phyloP scores from a whole-genome alignment of 2,797 vertebrate species.

The Acropternis orthonyx region DNA sequence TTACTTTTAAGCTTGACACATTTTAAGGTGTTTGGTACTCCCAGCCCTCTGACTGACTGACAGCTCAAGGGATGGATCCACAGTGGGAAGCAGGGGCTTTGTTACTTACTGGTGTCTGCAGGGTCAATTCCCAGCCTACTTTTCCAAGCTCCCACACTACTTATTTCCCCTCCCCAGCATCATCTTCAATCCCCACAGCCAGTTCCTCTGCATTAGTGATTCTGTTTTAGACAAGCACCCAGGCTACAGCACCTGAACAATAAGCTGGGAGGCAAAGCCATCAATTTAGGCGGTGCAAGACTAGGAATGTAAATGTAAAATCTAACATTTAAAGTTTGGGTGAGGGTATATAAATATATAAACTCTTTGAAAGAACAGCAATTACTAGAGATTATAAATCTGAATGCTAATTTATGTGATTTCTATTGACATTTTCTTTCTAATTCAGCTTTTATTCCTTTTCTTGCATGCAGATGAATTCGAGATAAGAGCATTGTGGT shows the following conservation, averaged over 20 bases:
- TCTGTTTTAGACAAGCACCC: not conserved
- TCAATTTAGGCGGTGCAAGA: not conserved
- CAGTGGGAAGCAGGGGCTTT: not conserved
- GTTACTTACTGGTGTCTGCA: accelerated
- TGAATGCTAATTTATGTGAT: not conserved
- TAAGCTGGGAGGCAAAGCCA: not conserved
- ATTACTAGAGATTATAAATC: not conserved
- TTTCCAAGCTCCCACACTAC: not conserved
- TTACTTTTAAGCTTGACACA: not conserved
- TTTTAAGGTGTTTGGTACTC: not conserved
- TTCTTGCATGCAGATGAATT: not conserved
- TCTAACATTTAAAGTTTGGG: not conserved
- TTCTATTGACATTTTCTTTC: not conserved
- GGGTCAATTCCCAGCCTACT: not conserved
- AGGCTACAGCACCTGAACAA: not conserved
- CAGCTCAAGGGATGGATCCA: accelerated
- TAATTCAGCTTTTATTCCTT: slow-evolving; percentile 11
- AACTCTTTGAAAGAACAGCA: not conserved
- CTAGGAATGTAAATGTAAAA: not conserved
- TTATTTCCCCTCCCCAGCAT: not conserved
- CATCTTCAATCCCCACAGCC: not conserved
- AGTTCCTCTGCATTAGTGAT: not conserved
- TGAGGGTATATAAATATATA: not conserved
- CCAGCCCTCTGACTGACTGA: not conserved
- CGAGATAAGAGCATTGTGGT: not conserved